Evolutionary conservation across 2,888 invertebrate species (phyloP).

Genomic region (Cacoxenus indagator): DNA sequence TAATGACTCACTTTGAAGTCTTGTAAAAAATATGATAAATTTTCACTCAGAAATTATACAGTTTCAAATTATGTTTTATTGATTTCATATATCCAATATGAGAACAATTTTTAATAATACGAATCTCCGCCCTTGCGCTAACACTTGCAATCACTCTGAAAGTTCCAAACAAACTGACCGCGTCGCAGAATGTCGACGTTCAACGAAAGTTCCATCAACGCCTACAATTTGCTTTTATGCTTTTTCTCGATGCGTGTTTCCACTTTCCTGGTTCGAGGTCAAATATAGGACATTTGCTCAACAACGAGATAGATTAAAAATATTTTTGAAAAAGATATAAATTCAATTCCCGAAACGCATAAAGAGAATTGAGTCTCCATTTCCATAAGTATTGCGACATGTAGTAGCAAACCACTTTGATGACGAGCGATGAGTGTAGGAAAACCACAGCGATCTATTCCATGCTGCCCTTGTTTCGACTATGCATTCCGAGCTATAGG

Average conservation of each 20-base stretch:
- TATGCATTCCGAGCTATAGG: not conserved
- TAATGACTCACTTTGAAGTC: too few relatives aligned
- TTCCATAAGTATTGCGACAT: conserved; percentile 1
- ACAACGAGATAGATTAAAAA: not conserved
- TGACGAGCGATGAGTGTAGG: not conserved
- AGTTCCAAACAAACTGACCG: conserved; percentile 49
- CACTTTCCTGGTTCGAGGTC: conserved; percentile 45
- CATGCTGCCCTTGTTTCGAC: not conserved
- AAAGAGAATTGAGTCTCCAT: not conserved
- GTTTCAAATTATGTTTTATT: too few relatives aligned
- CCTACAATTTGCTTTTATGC: conserved; percentile 54
- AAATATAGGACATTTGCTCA: conserved; percentile 50
- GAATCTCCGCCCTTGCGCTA: conserved; percentile 12
- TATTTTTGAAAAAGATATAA: conserved; percentile 19
- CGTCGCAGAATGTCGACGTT: conserved; percentile 36
- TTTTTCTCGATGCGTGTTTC: conserved; percentile 41
- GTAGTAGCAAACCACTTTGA: not conserved
- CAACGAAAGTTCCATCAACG: conserved; percentile 53
- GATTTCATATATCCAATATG: too few relatives aligned
- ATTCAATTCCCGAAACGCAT: not conserved
- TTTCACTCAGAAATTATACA: too few relatives aligned
- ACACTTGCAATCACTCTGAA: conserved; percentile 52
- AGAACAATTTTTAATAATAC: too few relatives aligned
- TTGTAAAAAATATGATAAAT: too few relatives aligned
- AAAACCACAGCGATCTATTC: not conserved